phyloP scores from a whole-genome alignment of 2,888 invertebrate species.

The Drosophila hawaiiensis region DNA sequence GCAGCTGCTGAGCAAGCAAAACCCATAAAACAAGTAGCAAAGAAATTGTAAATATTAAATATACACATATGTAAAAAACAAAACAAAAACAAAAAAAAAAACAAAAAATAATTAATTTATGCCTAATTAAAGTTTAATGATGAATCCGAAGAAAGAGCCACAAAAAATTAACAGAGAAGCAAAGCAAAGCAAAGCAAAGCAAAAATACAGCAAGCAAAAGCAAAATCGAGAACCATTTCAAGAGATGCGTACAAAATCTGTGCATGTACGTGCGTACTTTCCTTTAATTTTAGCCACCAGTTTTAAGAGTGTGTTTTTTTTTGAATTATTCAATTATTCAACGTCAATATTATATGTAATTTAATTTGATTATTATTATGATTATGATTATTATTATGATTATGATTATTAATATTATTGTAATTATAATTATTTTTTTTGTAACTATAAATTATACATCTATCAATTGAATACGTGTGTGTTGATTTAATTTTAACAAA shows the following conservation, averaged over 20 bases:
- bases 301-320: conserved; percentile 54
- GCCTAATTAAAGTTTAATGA: conserved; percentile 67
- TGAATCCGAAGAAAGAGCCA: conserved; percentile 39
- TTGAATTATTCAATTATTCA: conserved; percentile 9
- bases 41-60: conserved; percentile 79
- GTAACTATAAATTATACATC: conserved; percentile 16
- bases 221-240: conserved; percentile 59
- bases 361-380: conserved; percentile 23
- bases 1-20: conserved; percentile 12
- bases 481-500: conserved; percentile 48
- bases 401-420: conserved; percentile 21
- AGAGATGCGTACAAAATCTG: conserved; percentile 45
- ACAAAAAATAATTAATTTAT: conserved; percentile 61
- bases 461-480: conserved; percentile 39
- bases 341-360: conserved; percentile 35
- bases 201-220: conserved; percentile 20
- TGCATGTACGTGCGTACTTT: conserved; percentile 55
- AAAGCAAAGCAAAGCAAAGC: conserved; percentile 5
- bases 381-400: conserved; percentile 24
- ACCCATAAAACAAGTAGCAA: conserved; percentile 58
- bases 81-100: conserved; percentile 25
- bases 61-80: conserved; percentile 61
- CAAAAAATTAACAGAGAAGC: conserved; percentile 40
- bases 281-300: conserved; percentile 71
- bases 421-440: conserved; percentile 39